Base-by-base conservation (phyloP, 1,140 invertebrate genomes). In the Drosophila navojoa region DNA sequence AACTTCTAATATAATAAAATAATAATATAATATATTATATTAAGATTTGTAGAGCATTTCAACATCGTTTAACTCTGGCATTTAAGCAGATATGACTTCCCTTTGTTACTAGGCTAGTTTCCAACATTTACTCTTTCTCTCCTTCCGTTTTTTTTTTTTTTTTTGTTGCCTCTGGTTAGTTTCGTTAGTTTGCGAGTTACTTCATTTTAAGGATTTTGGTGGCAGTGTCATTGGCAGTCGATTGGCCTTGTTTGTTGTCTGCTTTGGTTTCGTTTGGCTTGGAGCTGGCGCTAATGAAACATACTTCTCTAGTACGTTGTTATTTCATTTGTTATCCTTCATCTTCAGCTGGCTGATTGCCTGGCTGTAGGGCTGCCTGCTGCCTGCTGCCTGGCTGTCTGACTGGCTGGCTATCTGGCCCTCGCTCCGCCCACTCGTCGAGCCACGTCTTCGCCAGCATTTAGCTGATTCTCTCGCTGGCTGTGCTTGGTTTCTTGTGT, bases 281-380 rank as follows among this genome's bases (percentile, higher is more conserved):
- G 42, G 42, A 5, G 62, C 62, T 81, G 77, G 62, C 78, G 79
- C 84, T 89, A 86, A 86, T 86, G 84, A 86, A 86, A 86, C 84
- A 86, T 86, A 89, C 71, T 86, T 89, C 76, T 67, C 71, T 67
- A 70, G 63, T 77, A 76, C 79, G 81, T 82, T 82, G 81, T 79
- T 82, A 82, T 87, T 87, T 87, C 72, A 81, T 81, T 81, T 86
- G 81, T 57, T 77, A 71, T 77, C 64, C 44, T 45, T 59, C 57
- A 47, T 59, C 44, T 59, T 59, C 22, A 47, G n/a, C 27, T 59
- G 57, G 25, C 15, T 59, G 57, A 59, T 79, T 70, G 61, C 63
- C 59, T 76, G n/a, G 4, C 42, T 16, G 19, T 22, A 22, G 19
- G 6, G 7, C 42, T 70, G 61, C 71, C 59, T 76, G 42, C 42